Evolutionary conservation across 1,140 invertebrate species (phyloP), one percentile per base, ranked within the genome.

Genomic region (Lucilia sericata): DNA sequence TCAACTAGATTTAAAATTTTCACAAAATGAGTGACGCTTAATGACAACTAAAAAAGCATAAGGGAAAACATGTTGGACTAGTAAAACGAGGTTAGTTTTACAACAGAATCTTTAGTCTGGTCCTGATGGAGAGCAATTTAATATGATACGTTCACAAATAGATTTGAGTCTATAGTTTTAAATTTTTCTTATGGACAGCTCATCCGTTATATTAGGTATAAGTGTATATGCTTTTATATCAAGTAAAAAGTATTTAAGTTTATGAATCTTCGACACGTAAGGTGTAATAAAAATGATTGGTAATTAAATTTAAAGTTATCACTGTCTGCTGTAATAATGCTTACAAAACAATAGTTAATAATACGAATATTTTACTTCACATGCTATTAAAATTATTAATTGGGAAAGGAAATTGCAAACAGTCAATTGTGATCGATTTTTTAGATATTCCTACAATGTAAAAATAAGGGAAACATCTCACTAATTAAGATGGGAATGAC

Each of bases 381-480:
- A 60, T 60, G 55, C 14, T 17, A n/a, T 60, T 60, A 17, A 60
- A 60, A 60, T 60, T 60, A 60, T n/a, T 60, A 17, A 60, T 60
- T 60, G 14, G 17, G 14, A 60, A 17, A 60, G 55, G 55, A 60
- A 60, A 60, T 60, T 60, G 14, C 14, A n/a, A n/a, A n/a, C 55
- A 60, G 55, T n/a, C n/a, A 60, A 60, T 60, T 60, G n/a, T n/a
- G 55, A 60, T 60, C 55, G 55, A 60, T 60, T 60, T 60, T 60
- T 17, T 14, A 17, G 55, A 60, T 60, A 60, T 60, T 60, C 49
- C 51, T 60, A 5, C 55, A 42, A 42, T 42, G 5, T 3, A 60
- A 60, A 14, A n/a, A 60, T 60, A 60, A 55, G 17, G 17, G 12
- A 55, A 60, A 60, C 55, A 60, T 14, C 5, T 42, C 42, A 30